phyloP scores from a whole-genome alignment of 2,113 vertebrate genomes.

The Heliornis fulica region DNA sequence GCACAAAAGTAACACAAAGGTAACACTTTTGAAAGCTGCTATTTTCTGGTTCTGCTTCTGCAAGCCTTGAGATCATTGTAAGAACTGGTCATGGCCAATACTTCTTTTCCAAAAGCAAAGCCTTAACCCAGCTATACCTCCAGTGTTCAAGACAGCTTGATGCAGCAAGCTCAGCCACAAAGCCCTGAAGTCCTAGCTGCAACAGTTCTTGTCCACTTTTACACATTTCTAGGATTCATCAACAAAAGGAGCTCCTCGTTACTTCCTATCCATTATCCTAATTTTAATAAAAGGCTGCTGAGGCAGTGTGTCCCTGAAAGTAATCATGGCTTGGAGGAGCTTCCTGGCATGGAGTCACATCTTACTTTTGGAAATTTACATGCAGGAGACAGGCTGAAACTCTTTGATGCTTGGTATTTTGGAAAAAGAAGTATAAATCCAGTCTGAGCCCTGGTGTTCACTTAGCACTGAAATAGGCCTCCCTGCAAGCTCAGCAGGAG shows the following conservation, averaged over 20 bases:
- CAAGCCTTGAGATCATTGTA: neutral
- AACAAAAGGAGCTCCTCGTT: neutral
- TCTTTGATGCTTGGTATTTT: neutral
- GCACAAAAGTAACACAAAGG: too few relatives aligned
- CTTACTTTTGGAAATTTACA: neutral
- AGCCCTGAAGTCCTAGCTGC: neutral
- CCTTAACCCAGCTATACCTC: neutral
- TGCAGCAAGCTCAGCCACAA: neutral
- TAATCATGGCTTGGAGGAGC: neutral
- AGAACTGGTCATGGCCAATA: neutral
- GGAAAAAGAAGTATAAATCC: neutral
- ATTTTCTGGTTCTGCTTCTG: neutral
- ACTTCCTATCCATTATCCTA: neutral
- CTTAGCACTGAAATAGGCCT: neutral
- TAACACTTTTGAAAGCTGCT: neutral
- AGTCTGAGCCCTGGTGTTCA: neutral
- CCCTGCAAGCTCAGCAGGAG: neutral
- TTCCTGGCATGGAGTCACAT: neutral
- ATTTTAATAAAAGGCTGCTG: neutral
- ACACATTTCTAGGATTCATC: neutral
- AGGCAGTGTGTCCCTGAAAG: neutral
- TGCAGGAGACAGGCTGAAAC: neutral
- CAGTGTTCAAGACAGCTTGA: neutral
- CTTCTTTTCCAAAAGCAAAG: neutral
- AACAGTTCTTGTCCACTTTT: neutral